A percentile compares a stretch with the other conserved stretches of the same genome.
phyloP scores from a whole-genome alignment of 2,113 vertebrate species.

The Pomatostomus ruficeps region DNA sequence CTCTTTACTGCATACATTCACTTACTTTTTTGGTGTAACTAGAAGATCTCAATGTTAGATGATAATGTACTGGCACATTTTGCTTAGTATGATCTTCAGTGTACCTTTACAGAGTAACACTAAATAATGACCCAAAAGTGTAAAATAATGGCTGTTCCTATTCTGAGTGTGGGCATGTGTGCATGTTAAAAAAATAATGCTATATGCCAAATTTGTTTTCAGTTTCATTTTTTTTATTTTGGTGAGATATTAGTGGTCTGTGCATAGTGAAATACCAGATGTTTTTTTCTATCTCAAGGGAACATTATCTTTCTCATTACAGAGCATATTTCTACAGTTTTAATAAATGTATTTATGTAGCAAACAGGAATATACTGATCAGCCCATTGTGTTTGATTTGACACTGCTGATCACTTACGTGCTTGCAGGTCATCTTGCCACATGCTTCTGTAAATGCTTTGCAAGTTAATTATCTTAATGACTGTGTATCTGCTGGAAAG shows the following conservation, averaged over 20 bases:
- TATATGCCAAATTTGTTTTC: not conserved
- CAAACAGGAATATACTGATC: not conserved
- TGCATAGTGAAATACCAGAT: not conserved
- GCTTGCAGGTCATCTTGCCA: not conserved
- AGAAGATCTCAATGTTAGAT: not conserved
- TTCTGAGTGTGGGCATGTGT: not conserved
- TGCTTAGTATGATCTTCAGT: not conserved
- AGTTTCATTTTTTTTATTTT: not conserved
- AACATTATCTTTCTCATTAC: not conserved
- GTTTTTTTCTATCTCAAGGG: not conserved
- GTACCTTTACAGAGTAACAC: not conserved
- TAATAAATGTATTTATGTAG: not conserved
- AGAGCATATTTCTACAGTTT: not conserved
- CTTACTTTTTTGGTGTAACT: not conserved
- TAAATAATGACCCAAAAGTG: not conserved
- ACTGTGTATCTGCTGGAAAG: not conserved
- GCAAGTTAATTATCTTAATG: not conserved
- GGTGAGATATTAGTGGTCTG: not conserved
- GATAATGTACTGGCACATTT: not conserved
- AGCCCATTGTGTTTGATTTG: not conserved
- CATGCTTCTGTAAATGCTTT: not conserved
- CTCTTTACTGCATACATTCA: not conserved
- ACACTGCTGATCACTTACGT: not conserved
- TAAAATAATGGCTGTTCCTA: not conserved
- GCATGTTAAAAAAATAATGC: not conserved